Percentiles rank a stretch among this genome's conserved stretches.
These are phyloP conservation scores for Synanthedon myopaeformis DNA, from an alignment of 2,888 invertebrate genomes.

Conservation along the genomic window DNA sequence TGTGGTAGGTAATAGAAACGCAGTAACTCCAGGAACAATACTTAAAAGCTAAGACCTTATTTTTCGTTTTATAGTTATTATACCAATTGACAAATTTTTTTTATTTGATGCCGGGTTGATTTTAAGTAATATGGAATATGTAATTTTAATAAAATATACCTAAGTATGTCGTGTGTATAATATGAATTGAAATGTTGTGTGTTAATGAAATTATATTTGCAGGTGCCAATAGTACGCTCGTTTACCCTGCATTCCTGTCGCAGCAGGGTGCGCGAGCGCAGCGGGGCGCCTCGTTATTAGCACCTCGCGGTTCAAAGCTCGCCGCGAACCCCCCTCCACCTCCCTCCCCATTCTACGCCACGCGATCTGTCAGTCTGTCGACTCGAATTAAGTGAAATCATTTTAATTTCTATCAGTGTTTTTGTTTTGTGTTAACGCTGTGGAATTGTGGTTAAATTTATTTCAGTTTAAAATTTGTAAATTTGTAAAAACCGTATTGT, in stretches of 20 bases:
- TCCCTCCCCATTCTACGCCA: constrained; percentile 10
- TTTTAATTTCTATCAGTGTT: constrained; percentile 21
- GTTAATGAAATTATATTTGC: not conserved
- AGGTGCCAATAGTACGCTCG: not conserved
- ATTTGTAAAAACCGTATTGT: too few species aligned
- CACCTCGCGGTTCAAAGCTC: constrained; percentile 57
- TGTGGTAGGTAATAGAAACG: too few species aligned
- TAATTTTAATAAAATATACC: not conserved
- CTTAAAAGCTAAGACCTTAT: too few species aligned
- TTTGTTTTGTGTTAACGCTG: not conserved
- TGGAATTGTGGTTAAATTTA: too few species aligned
- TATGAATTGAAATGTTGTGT: too few species aligned
- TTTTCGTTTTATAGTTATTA: too few species aligned
- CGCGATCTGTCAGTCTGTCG: constrained; percentile 37
- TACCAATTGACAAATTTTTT: too few species aligned
- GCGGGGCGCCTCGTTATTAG: constrained; percentile 65
- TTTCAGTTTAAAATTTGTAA: too few species aligned
- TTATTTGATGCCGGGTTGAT: not conserved
- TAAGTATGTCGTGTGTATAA: not conserved
- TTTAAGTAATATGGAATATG: not conserved
- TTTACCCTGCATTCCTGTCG: constrained; percentile 35
- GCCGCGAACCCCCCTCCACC: constrained; percentile 18
- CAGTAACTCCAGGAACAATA: too few species aligned
- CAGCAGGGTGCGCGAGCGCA: constrained; percentile 52
- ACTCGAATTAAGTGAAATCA: constrained; percentile 47